A percentile compares a stretch with the other conserved stretches of the same genome.
Conservation (phyloP, 2,113 vertebrate species). For the Cynopterus brachyotis region DNA sequence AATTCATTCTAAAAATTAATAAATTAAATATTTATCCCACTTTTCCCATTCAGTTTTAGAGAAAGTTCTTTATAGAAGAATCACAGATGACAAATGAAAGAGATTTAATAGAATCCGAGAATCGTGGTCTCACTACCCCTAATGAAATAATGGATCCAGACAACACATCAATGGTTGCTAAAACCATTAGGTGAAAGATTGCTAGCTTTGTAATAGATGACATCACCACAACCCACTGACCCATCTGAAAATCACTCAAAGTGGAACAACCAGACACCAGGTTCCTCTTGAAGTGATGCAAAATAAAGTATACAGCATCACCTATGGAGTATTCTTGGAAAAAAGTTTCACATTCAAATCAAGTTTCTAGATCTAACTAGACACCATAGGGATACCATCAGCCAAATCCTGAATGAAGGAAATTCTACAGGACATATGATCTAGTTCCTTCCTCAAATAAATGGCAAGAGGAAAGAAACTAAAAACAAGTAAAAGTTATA, state of each 20-base stretch:
- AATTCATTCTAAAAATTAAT: neutral
- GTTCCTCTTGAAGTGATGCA: neutral
- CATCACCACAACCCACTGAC: neutral
- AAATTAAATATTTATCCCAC: neutral
- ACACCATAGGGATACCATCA: neutral
- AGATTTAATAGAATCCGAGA: neutral
- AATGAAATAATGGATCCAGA: slow-evolving; percentile 22
- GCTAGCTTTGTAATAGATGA: neutral
- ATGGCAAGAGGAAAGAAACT: neutral
- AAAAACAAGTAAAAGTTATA: neutral
- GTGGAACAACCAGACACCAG: neutral
- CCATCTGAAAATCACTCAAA: neutral
- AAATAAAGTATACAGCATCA: neutral
- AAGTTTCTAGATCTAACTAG: neutral
- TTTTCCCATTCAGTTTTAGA: neutral
- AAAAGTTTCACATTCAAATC: neutral
- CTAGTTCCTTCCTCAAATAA: slow-evolving; percentile 2
- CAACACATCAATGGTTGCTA: neutral
- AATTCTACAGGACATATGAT: neutral
- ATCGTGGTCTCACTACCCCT: neutral
- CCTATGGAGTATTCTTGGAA: neutral
- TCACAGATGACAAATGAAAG: neutral
- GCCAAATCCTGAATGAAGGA: neutral
- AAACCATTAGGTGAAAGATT: neutral
- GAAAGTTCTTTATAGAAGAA: slow-evolving; percentile 21